These are phyloP conservation scores for Aphelocoma californica DNA, from an alignment of 2,797 vertebrate species.

Conservation along the genomic window DNA sequence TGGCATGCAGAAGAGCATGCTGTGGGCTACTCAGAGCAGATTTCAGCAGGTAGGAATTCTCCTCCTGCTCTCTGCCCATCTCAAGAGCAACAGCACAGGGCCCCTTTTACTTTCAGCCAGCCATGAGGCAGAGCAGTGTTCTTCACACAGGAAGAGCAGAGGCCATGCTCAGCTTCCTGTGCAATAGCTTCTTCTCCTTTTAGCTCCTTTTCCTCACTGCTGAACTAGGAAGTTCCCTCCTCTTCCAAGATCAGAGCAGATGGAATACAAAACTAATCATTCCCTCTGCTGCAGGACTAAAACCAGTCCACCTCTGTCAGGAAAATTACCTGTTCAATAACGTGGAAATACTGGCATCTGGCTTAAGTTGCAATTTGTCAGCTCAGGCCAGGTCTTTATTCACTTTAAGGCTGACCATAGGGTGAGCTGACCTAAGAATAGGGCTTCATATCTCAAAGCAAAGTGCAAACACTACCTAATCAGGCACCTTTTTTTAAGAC, in stretches of 20 bases:
- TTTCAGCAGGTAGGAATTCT: background rate
- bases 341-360: background rate
- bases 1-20: background rate
- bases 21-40: background rate
- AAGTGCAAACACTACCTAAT: background rate
- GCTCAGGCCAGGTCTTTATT: background rate
- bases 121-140: background rate
- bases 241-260: background rate
- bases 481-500: background rate
- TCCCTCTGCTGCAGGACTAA: background rate
- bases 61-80: background rate
- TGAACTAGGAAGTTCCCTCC: background rate
- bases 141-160: conserved; percentile 25
- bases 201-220: background rate
- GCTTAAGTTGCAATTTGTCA: background rate
- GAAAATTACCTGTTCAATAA: background rate
- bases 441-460: background rate
- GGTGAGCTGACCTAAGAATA: background rate
- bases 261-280: background rate
- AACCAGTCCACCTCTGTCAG: background rate
- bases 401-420: background rate
- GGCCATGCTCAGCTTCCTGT: conserved; percentile 3
- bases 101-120: background rate
- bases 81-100: background rate
- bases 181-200: background rate